phyloP scores from a whole-genome alignment of 2,888 invertebrate species.

The Trichacis sp. region DNA sequence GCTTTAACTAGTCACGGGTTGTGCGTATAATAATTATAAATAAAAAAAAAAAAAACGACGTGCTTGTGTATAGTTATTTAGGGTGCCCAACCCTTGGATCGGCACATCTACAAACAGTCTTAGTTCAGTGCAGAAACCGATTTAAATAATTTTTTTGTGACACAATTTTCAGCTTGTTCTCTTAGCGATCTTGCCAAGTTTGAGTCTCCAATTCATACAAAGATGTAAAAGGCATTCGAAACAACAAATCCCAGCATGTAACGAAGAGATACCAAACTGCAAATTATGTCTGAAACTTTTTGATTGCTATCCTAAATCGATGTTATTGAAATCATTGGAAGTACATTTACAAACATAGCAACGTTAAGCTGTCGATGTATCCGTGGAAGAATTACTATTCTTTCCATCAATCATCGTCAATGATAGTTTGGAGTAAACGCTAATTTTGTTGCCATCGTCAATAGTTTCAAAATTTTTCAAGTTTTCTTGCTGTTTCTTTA shows the following conservation, averaged over 20 bases:
- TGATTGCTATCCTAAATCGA: not conserved
- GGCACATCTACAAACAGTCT: conserved; percentile 1
- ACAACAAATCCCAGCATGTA: conserved; percentile 10
- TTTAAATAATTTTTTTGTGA: conserved; percentile 5
- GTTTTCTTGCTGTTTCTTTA: conserved; percentile 11
- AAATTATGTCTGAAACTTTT: not conserved
- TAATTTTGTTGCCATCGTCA: conserved; percentile 18
- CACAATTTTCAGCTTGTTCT: not conserved
- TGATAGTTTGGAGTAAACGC: not conserved
- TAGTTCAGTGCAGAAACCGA: not conserved
- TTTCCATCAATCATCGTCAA: not conserved
- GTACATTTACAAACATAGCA: not conserved
- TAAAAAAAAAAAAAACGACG: conserved; percentile 11
- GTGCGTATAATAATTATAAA: no score
- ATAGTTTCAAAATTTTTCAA: conserved; percentile 19
- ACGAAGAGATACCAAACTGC: conserved; percentile 6
- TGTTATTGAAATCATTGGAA: not conserved
- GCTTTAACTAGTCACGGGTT: no score
- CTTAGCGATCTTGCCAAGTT: not conserved
- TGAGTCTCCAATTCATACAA: conserved; percentile 3
- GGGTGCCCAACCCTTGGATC: not conserved
- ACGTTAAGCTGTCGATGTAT: not conserved
- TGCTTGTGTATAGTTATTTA: not conserved
- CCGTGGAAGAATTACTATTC: not conserved
- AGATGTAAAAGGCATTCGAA: conserved; percentile 11